These are phyloP conservation scores for Rhineura floridana DNA, from an alignment of 2,113 vertebrate species.

Conservation along the genomic window DNA sequence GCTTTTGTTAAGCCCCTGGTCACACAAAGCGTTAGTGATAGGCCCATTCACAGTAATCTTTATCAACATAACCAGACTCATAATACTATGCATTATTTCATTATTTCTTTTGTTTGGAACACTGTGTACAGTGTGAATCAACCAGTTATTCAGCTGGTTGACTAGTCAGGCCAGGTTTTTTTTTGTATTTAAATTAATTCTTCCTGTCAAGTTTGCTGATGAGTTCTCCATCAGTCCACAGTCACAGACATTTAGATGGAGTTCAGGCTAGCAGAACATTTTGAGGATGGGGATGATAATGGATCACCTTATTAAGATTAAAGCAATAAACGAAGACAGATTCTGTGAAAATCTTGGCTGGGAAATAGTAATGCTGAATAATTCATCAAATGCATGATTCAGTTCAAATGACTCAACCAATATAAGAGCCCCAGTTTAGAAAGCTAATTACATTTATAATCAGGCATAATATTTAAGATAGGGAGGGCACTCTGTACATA, in stretches of 20 bases:
- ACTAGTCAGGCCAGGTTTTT: not conserved
- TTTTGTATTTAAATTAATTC: not conserved
- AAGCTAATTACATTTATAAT: not conserved
- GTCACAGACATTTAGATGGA: not conserved
- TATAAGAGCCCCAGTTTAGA: not conserved
- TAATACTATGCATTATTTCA: not conserved
- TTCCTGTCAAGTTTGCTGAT: not conserved
- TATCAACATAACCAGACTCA: not conserved
- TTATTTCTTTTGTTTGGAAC: constrained; percentile 6
- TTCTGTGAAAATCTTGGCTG: not conserved
- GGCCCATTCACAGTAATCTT: not conserved
- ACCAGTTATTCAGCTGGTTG: not conserved
- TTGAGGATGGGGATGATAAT: not conserved
- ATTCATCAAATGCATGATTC: constrained; percentile 5
- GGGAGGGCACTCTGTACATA: not conserved
- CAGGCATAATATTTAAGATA: not conserved
- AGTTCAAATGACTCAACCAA: constrained; percentile 9
- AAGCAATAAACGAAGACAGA: constrained; percentile 6
- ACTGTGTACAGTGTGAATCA: constrained; percentile 5
- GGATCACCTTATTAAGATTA: constrained; percentile 15
- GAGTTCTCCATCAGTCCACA: not conserved
- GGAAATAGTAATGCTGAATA: constrained; percentile 26
- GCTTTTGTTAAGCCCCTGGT: not conserved
- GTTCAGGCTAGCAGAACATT: not conserved
- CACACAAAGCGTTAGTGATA: not conserved